Conservation (phyloP, 35 echinoderm and acorn worm genomes). For the Diadema setosum region DNA sequence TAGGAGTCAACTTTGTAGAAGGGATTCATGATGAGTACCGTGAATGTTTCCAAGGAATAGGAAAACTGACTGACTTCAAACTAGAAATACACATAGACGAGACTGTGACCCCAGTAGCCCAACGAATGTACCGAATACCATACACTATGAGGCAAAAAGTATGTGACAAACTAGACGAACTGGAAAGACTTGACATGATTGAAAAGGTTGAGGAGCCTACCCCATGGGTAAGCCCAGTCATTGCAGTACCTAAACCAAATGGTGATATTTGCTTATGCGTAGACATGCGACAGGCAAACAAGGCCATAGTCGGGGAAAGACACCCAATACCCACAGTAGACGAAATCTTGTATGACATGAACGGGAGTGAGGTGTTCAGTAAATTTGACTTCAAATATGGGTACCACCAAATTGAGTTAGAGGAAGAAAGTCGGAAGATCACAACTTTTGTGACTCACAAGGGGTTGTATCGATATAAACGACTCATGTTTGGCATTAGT, state of each 20-base stretch:
- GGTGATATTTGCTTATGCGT: constrained; percentile 64
- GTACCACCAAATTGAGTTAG: constrained; percentile 76
- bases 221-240: constrained; percentile 64
- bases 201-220: constrained; percentile 60
- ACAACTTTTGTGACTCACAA: constrained; percentile 70
- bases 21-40: constrained; percentile 13
- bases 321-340: constrained; percentile 78
- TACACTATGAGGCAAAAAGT: constrained; percentile 36
- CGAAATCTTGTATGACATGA: constrained; percentile 67
- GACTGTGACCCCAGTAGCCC: constrained; percentile 49
- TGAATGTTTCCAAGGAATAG: constrained; percentile 44
- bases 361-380: constrained; percentile 51
- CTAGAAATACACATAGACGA: constrained; percentile 43
- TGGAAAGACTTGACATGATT: constrained; percentile 51
- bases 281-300: constrained; percentile 66
- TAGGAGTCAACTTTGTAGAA: not conserved
- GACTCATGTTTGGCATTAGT: constrained; percentile 62
- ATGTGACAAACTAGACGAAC: constrained; percentile 52
- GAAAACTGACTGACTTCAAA: constrained; percentile 46
- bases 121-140: constrained; percentile 45
- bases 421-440: constrained; percentile 34
- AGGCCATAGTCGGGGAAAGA: constrained; percentile 32
- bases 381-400: constrained; percentile 71
- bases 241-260: constrained; percentile 78
- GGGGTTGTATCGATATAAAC: constrained; percentile 65